These are phyloP conservation scores for Anthopleura xanthogrammica DNA, from an alignment of 92 coral and sea anemone species.

Conservation along the genomic window DNA sequence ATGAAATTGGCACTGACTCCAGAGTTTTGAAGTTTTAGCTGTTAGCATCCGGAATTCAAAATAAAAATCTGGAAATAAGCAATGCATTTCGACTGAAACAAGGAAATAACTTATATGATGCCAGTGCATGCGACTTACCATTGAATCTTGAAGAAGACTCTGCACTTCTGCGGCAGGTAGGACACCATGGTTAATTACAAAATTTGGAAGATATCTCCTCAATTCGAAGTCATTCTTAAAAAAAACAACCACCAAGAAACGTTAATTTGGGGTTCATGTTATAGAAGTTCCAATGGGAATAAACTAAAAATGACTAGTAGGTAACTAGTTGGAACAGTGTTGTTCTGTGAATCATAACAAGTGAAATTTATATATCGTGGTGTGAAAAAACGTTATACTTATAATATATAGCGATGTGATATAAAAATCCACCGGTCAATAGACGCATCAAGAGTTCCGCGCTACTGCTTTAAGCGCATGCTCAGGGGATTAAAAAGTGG, in stretches of 20 bases:
- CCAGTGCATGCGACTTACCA: slow-evolving; percentile 47
- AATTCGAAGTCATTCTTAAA: slow-evolving; percentile 47
- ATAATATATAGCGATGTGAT: no score
- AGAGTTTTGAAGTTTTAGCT: no score
- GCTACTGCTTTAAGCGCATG: no score
- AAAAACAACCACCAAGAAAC: neutral
- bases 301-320: no score
- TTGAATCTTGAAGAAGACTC: slow-evolving; percentile 73
- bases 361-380: no score
- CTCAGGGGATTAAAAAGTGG: no score
- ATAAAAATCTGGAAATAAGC: neutral
- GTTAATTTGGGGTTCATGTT: neutral
- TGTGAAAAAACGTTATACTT: no score
- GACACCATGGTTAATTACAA: slow-evolving; percentile 93
- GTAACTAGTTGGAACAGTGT: no score
- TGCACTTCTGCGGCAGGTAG: slow-evolving; percentile 59
- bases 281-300: neutral
- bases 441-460: no score
- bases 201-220: slow-evolving; percentile 53
- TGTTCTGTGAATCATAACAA: no score
- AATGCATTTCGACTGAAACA: neutral
- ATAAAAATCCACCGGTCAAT: no score
- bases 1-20: no score
- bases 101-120: neutral
- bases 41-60: neutral